A percentile compares a stretch with the other conserved stretches of the same genome.
These are phyloP conservation scores for Callyntrura guangdongensis DNA, from an alignment of 2,888 invertebrate genomes.

Conservation along the genomic window DNA sequence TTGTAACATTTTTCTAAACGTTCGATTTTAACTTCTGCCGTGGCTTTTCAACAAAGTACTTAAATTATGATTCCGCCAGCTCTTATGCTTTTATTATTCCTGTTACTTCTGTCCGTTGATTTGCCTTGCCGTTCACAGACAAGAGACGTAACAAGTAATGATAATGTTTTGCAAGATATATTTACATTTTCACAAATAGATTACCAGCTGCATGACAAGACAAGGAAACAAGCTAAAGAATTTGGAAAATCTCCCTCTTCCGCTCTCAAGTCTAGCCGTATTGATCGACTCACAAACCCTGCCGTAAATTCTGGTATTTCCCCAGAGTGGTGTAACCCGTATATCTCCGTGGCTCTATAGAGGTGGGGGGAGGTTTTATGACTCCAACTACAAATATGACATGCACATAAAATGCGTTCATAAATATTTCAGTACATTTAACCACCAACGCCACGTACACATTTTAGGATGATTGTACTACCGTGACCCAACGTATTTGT, in stretches of 20 bases:
- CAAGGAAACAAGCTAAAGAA: constrained; percentile 1
- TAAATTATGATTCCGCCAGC: too few relatives aligned
- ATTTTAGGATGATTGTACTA: neutral
- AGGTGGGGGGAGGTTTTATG: constrained; percentile 45
- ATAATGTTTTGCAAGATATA: too few relatives aligned
- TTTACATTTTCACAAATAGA: too few relatives aligned
- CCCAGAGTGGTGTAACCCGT: neutral
- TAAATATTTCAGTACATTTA: constrained; percentile 53
- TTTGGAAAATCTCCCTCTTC: neutral
- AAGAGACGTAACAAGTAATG: too few relatives aligned
- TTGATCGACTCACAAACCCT: constrained; percentile 42
- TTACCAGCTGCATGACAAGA: neutral
- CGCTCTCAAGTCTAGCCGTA: constrained; percentile 40
- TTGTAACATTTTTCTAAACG: too few relatives aligned
- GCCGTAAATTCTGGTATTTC: neutral
- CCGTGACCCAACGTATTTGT: too few relatives aligned
- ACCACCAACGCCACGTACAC: neutral
- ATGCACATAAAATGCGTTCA: constrained; percentile 63
- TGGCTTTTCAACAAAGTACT: too few relatives aligned
- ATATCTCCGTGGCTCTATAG: constrained; percentile 41
- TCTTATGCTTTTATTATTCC: too few relatives aligned
- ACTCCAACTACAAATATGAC: constrained; percentile 63
- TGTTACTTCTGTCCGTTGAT: too few relatives aligned
- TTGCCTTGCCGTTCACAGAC: too few relatives aligned
- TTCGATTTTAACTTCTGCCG: too few relatives aligned